Conservation (phyloP, 2,797 vertebrate species). For the Gymnothorax javanicus region DNA sequence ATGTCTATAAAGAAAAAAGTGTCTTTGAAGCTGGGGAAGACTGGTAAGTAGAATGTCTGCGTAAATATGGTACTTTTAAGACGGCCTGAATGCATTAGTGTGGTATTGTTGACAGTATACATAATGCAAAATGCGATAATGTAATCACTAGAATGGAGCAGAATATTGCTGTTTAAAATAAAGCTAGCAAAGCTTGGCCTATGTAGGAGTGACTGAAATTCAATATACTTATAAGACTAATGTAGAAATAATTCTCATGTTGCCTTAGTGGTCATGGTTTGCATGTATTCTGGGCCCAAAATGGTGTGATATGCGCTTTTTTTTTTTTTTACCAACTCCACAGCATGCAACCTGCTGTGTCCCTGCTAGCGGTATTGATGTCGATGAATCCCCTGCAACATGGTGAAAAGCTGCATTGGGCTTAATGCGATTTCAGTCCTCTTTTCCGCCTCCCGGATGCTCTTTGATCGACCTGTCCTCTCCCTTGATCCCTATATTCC, state of each 20-base stretch:
- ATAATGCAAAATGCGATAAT: neutral
- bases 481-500: neutral
- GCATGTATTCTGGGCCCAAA: neutral
- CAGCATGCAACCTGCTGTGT: neutral
- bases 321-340: neutral
- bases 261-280: neutral
- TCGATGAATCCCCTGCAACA: neutral
- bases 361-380: neutral
- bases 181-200: neutral
- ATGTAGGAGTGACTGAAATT: neutral
- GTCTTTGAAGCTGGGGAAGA: neutral
- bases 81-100: neutral
- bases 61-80: conserved; percentile 2
- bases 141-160: conserved; percentile 1
- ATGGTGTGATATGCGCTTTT: neutral
- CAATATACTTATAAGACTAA: neutral
- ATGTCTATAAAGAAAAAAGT: neutral
- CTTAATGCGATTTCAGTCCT: conserved; percentile 2
- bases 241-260: neutral
- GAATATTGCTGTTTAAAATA: neutral
- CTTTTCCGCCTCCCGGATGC: neutral
- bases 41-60: neutral
- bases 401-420: neutral
- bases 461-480: neutral
- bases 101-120: too few relatives aligned